Evolutionary conservation across 2,113 vertebrate genomes (phyloP), one percentile per base, ranked within the genome.

Genomic region (Todiramphus chloris): DNA sequence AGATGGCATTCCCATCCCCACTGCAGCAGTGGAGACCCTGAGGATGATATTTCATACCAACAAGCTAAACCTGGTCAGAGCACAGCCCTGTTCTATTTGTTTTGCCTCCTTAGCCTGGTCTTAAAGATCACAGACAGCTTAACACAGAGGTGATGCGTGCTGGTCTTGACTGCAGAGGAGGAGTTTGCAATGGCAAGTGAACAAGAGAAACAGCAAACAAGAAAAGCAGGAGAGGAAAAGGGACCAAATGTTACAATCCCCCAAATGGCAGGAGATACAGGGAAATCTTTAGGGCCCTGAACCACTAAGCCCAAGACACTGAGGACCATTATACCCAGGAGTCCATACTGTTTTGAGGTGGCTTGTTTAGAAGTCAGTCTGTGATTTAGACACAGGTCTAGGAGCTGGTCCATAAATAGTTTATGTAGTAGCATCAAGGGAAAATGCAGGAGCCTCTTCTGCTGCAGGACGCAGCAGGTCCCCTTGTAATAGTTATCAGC

Each of bases 1-100:
- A 30, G 48, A 37, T 43, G 31, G 8, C 35, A 28, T 48, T 37
- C 5, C 67, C 5, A 1, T 24, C 44, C 25, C 66, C 60, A 66
- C 0, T 0, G 0, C 15, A 28, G 83, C 70, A n/a, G 58, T 3
- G 16, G 67, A 50, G 21, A 43, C 41, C 31, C 59, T 31, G 5
- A 39, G 69, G 64, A 30, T 72, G 58, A 35, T 87, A 48, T 13
- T 92, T 51, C 55, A 46, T 24, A 51, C 23, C 50, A 56, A 28
- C 1, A 11, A 37, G 55, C 25, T 85, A 56, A 69, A 53, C 11
- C 24, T 66, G 46, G 24, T 35, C 69, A 84, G 37, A 72, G 37
- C 46, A 68, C 46, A 63, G 80, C 30, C 51, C 23, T 15, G 23
- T 48, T 59, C 46, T 50, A 11, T 33, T 51, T 14, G 8, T 39